Evolutionary conservation across 2,113 vertebrate species (phyloP), one percentile per base, ranked within the genome.

Genomic region (Ondatra zibethicus): DNA sequence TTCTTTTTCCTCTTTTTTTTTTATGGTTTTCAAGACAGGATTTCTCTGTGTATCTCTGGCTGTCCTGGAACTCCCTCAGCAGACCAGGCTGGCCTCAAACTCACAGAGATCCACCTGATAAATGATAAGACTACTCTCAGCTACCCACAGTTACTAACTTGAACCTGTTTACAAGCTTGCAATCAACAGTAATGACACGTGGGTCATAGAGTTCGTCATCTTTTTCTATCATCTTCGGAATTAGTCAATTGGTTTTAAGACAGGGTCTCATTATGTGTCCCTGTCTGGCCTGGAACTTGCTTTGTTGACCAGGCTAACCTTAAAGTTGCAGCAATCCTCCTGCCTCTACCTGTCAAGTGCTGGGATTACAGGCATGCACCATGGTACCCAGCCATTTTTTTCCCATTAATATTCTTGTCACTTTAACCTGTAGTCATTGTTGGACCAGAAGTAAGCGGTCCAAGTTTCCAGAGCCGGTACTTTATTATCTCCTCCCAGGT

Each of bases 81-180:
- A 58, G 55, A 58, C 55, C 17, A 58, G 55, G 17, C 55, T 58
- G 55, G 55, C 55, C 55, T 58, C 17, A 58, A 58, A 58, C 55
- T 58, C 55, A 58, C 55, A 58, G 55, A 58, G 17, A 58, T 19
- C 55, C 55, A 58, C 55, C 17, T 58, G 55, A 58, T 55, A 55
- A 55, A 55, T 55, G 55, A 55, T 58, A 58, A 58, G 55, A 65
- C 92, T 97, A 68, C 45, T 98, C 95, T 96, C 96, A 98, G 96
- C 97, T 98, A 97, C 87, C 42, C 75, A 96, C 95, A 68, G 21
- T 89, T 91, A 97, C 94, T 97, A 96, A 96, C 96, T 94, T 80
- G 72, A 88, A 68, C 92, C 70, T 31, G 31, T 80, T 89, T 66
- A 47, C 70, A 94, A 95, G 25, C 36, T 66, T 84, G 65, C 2